Percentiles rank a stretch among this genome's conserved stretches.
Conservation (phyloP, 1,140 invertebrate genomes). For the Onthophagus taurus region DNA sequence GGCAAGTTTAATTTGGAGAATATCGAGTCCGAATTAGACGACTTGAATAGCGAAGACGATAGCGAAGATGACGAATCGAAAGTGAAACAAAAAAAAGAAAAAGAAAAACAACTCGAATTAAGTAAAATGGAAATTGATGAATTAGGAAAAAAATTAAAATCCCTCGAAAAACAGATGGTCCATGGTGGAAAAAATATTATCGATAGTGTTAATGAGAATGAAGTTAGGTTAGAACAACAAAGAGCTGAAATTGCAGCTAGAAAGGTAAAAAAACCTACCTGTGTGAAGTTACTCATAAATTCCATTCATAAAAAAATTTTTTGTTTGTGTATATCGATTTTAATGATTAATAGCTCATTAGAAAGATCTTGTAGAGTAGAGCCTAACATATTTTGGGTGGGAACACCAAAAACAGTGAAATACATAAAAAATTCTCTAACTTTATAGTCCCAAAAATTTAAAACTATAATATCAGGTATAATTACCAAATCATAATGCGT, state of each 20-base stretch:
- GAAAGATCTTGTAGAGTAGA: too few relatives aligned
- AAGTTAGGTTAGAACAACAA: conserved; percentile 71
- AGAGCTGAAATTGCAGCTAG: conserved; percentile 74
- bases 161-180: conserved; percentile 79
- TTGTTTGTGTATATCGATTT: too few relatives aligned
- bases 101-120: conserved; percentile 30
- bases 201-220: conserved; percentile 84
- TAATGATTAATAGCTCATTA: too few relatives aligned
- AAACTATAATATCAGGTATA: too few relatives aligned
- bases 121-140: conserved; percentile 36
- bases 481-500: too few relatives aligned
- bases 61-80: conserved; percentile 26
- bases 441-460: too few relatives aligned
- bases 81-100: conserved; percentile 27
- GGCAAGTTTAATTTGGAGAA: conserved; percentile 15
- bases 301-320: too few relatives aligned
- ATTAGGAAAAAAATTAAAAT: conserved; percentile 46
- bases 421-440: too few relatives aligned
- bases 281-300: too few relatives aligned
- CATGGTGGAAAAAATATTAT: conserved; percentile 79
- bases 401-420: too few relatives aligned
- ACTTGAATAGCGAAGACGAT: conserved; percentile 17
- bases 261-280: conserved; percentile 55
- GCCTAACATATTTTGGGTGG: too few relatives aligned
- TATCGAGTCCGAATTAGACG: background rate